Conservation (phyloP, 2,113 vertebrate genomes). For the Tauraco erythrolophus region DNA sequence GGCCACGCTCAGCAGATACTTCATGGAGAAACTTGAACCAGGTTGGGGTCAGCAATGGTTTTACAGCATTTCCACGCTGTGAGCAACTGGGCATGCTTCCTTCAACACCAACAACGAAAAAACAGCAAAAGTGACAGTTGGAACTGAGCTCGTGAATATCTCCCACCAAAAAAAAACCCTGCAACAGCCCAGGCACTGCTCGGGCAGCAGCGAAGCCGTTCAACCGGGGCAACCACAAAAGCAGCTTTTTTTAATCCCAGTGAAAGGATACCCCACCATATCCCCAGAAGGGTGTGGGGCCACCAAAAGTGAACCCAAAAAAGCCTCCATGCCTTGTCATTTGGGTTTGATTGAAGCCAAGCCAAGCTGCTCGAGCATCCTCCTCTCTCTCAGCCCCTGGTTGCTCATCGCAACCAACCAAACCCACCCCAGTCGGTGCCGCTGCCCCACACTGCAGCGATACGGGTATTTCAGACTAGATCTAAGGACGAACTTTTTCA, state of each 20-base stretch:
- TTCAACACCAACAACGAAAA: fast-evolving
- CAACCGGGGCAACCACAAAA: too few species aligned
- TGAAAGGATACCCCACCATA: background rate
- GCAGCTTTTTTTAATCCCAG: background rate
- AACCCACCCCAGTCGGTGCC: background rate
- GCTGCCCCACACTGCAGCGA: background rate
- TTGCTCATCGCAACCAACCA: background rate
- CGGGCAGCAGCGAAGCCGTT: background rate
- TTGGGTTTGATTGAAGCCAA: background rate
- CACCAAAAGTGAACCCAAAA: background rate
- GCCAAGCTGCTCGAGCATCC: background rate
- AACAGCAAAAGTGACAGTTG: background rate
- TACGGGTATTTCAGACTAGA: background rate
- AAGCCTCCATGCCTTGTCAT: background rate
- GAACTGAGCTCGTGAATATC: fast-evolving
- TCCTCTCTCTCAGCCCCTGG: background rate
- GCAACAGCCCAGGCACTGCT: background rate
- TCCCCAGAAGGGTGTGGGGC: fast-evolving
- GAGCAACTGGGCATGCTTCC: background rate
- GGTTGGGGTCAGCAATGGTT: background rate
- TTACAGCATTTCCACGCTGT: background rate
- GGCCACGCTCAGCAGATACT: fast-evolving
- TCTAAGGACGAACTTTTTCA: too few species aligned
- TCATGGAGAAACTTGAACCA: fast-evolving
- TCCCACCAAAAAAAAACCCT: fast-evolving